Evolutionary conservation across 2,888 invertebrate genomes (phyloP), one percentile per base, ranked within the genome.

Genomic region (Galerucella calmariensis): DNA sequence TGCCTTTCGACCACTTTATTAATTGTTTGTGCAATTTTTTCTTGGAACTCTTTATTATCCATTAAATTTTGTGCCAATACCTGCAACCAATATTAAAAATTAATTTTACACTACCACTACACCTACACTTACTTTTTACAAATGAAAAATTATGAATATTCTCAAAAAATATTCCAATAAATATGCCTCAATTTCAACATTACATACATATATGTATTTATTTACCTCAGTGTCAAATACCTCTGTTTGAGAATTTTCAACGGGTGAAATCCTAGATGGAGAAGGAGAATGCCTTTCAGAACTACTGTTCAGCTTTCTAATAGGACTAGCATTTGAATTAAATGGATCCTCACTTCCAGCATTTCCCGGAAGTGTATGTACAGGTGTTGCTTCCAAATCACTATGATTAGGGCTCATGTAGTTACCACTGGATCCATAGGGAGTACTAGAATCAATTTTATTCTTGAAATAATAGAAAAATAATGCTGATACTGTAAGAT

Each of bases 21-120:
- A 68, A 90, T 90, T 79, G 89, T 90, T 74, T 89, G 88, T 24
- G 90, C 90, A 67, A 90, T 87, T 80, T 88, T 88, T 79, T 89
- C 88, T 80, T 89, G 89, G 62, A 90, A 84, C 86, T 91, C 89
- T 12, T 84, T 86, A 78, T 88, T 88, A 79, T 88, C 87, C 67
- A 90, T 80, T 9, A 90, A 82, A 69, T 88, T 88, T 81, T 88
- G 88, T 20, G 88, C 86, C 69, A 79, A 73, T 2, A 65, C 24
- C 73, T 74, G 24, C 44, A 67, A 68, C 41, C n/a, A 70, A 20
- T 12, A 70, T 56, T 16, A 56, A 56, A 16, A 20, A 20, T 56
- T 10, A 9, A 16, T 48, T 48, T 41, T 20, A 20, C 20, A 20
- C 20, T 20, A 20, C 20, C 20, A 20, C 20, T 20, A 20, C 20